Base-by-base conservation (phyloP, 2,113 vertebrate species). In the Gymnarchus niloticus region DNA sequence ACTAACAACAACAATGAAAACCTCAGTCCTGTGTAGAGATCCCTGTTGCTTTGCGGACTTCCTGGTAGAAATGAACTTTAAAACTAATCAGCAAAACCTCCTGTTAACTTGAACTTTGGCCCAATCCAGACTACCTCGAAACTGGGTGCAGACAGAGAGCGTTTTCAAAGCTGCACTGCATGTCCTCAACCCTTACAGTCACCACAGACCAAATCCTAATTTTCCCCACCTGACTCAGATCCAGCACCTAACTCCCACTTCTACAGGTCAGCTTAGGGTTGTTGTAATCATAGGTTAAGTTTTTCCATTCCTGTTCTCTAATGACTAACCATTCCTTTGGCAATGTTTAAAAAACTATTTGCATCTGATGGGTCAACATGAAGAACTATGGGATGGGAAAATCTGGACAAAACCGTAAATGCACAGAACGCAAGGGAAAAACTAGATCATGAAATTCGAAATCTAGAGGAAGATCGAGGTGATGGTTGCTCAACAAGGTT, bases 31-130 rank as follows among this genome's bases (percentile, higher is more conserved):
- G 57, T 37, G 54, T 89, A 85, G 65, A 86, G 88, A 83, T 90
- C 87, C 37, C 82, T 49, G 83, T 85, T 83, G 88, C 83, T 77
- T 84, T 86, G 59, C 82, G 73, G 83, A 81, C 84, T 87, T 86
- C 87, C 86, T 89, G 89, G 81, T 83, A 49, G 37, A 87, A 89
- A 33, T 89, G 88, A 86, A 89, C 88, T 89, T 88, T 90, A 89
- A 87, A 86, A 87, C 87, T n/a, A 83, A 80, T 81, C 85, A 52
- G 73, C 54, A 56, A n/a, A n/a, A 86, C 81, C 57, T 23, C 56
- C 81, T 65, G 84, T 82, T 17, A 85, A 83, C 84, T 37, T 87
- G 88, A 84, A 87, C 90, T 91, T 87, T 84, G 76, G 87, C 65
- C 84, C 78, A 51, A 10, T n/a, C 86, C 56, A 81, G 86, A 86